A percentile compares a stretch with the other conserved stretches of the same genome.
Evolutionary conservation across 2,888 invertebrate genomes (phyloP).

Genomic region (Ceratothoa steindachneri): DNA sequence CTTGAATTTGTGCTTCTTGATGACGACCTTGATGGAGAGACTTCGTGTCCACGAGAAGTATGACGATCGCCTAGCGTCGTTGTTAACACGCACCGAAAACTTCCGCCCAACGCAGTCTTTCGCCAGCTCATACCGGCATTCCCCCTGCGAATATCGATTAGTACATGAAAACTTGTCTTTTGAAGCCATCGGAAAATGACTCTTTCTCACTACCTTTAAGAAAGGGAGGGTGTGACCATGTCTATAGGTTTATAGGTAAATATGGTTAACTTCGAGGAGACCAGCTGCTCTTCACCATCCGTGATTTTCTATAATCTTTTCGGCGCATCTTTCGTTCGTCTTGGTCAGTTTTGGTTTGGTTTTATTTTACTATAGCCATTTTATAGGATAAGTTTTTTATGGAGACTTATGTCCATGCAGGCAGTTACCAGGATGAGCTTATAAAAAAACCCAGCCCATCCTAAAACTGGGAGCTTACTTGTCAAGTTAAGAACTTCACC

Average conservation of each 20-base stretch:
- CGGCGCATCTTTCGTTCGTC: no score
- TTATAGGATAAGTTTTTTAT: no score
- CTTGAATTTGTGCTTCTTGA: slow-evolving; percentile 42
- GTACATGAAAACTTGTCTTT: slow-evolving; percentile 23
- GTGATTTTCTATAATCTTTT: no score
- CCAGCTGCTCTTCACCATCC: no score
- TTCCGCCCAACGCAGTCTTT: slow-evolving; percentile 65
- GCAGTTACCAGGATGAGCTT: no score
- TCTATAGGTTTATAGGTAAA: not conserved
- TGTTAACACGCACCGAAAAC: slow-evolving; percentile 83
- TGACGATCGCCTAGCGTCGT: slow-evolving; percentile 73
- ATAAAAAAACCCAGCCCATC: no score
- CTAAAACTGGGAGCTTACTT: not conserved
- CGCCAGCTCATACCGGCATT: slow-evolving; percentile 84
- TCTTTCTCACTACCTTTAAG: not conserved
- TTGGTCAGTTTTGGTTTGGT: no score
- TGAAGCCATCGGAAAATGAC: not conserved
- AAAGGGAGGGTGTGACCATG: not conserved
- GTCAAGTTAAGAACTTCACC: slow-evolving; percentile 2
- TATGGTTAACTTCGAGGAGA: no score
- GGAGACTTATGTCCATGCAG: no score
- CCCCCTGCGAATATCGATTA: slow-evolving; percentile 60
- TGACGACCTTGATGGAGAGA: slow-evolving; percentile 66
- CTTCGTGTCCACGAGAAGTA: slow-evolving; percentile 89
- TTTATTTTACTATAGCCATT: no score